Conservation (phyloP, 2,113 vertebrate species). For the Microcebus jonahi region DNA sequence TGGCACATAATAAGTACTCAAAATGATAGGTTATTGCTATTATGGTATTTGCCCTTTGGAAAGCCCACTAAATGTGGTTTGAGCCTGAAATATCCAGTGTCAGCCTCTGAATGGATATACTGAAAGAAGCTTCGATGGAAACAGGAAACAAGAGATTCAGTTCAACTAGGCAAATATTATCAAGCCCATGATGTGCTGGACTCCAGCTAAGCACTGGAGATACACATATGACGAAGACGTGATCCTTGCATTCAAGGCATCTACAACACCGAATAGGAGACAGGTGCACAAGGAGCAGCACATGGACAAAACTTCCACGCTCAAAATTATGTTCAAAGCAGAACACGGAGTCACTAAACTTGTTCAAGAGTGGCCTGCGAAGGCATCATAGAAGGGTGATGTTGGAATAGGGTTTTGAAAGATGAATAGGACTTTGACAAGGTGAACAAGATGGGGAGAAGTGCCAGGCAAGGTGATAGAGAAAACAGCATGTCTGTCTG, state of each 20-base stretch:
- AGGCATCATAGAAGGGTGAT: background rate
- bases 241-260: background rate
- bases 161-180: background rate
- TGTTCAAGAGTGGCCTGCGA: background rate
- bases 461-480: background rate
- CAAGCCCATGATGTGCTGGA: background rate
- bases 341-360: background rate
- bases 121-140: background rate
- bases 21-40: background rate
- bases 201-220: background rate
- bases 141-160: background rate
- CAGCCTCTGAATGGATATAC: background rate
- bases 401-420: background rate
- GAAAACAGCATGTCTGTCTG: background rate
- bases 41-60: background rate
- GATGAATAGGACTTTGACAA: background rate
- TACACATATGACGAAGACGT: background rate
- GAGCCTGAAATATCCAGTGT: background rate
- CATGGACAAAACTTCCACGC: background rate
- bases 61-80: background rate
- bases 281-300: background rate
- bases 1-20: background rate
- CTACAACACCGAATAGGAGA: background rate
- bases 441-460: background rate
- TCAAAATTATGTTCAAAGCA: background rate